Evolutionary conservation across 2,888 invertebrate species (phyloP), one percentile per base, ranked within the genome.

Genomic region (Synanthedon myopaeformis): DNA sequence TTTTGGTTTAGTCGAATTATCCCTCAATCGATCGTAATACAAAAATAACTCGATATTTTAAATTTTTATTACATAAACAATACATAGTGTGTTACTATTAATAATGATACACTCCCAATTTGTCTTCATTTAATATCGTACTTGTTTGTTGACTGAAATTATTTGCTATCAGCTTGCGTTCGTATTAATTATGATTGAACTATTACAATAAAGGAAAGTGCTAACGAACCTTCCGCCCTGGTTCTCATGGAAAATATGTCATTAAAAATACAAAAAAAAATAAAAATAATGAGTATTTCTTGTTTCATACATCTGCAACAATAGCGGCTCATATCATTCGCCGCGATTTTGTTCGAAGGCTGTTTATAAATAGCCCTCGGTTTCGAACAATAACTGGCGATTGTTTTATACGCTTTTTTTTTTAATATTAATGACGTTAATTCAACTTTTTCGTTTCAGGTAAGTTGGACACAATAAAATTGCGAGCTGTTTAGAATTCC

Each of bases 391-490:
- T 66, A 66, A 67, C 65, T 59, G 61, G 53, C 62, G 63, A 66
- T 72, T 72, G 70, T 73, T 72, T 66, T 69, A 64, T 67, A 58
- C 59, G 54, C 52, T 63, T 70, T 66, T 66, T n/a, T 66, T 64
- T 61, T 65, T 35, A 35, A 35, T 74, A 71, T 74, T 75, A 72
- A 71, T 74, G 64, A 70, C 64, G 63, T 62, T 75, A 72, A 76
- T 72, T 66, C 54, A 57, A 58, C 62, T 65, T 66, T 75, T 69
- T 72, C 58, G 61, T 80, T 82, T 70, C 79, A 84, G 84, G 84
- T 85, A 84, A 84, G 82, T 79, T 66, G 65, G 59, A 59, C 62
- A 64, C 69, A 72, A 72, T 73, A 68, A 72, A 76, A 72, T 66
- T 64, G 61, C 17, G 61, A 58, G 57, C 65, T 77, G 72, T 76